Base-by-base conservation (phyloP, 1,140 invertebrate genomes). In the Archivesica marissinica region DNA sequence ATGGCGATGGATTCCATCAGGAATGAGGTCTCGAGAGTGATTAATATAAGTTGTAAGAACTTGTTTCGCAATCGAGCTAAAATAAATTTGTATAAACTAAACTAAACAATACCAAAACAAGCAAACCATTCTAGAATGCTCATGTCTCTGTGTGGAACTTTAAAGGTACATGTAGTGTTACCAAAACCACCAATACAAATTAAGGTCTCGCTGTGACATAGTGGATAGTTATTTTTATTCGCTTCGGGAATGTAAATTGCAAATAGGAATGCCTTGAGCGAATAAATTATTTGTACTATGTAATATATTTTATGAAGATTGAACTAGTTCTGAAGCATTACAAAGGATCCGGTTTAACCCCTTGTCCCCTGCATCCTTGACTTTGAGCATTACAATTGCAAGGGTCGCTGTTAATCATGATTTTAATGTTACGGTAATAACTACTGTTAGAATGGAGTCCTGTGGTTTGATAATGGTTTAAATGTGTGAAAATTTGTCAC, bases 401-500 rank as follows among this genome's bases (percentile, higher is more conserved):
- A 33, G 35, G 0, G 25, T 52, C 50, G 44, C 23, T 28, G 39
- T 72, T 50, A 72, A 50, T 72, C 28, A 47, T 33, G 15, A 23
- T 17, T 72, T 72, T 72, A 72, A 72, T 72, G 39, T 50, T 72
- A 20, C 28, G n/a, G 35, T 72, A 72, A 72, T 72, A 30, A 50
- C 68, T 44, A 44, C 41, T 47, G 41, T 72, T 72, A 50, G 28
- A 72, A 50, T 25, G 13, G 15, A 15, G 28, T 28, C 54, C 54
- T 76, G 74, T 35, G 44, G 74, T 76, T 56, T 56, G 74, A 20
- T 59, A 76, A 76, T 76, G 74, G 74, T 50, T 28, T 35, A 59
- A 76, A 76, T 64, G 77, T 68, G 77, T 44, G 61, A 79, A 79
- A 66, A 64, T 64, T 79, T 64, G 59, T 79, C 61, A 66, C 50